Evolutionary conservation across 2,113 vertebrate species (phyloP).

Genomic region (Nycticebus coucang): DNA sequence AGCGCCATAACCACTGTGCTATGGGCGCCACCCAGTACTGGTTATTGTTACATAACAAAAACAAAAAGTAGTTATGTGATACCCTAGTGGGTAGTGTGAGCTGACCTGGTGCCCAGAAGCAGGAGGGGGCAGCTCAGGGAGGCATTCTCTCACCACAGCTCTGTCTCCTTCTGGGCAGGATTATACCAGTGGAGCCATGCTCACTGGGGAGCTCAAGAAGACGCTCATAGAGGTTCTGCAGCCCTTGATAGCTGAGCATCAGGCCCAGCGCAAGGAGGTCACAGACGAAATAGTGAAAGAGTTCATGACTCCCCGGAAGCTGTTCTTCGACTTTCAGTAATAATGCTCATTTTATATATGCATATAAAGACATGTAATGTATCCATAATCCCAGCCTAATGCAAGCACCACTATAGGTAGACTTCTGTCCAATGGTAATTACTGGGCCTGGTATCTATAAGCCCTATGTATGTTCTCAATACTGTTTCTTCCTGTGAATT

Average conservation of each 20-base stretch:
- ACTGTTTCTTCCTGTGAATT: neutral
- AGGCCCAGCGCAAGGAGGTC: slow-evolving; percentile 93
- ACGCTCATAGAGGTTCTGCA: slow-evolving; percentile 93
- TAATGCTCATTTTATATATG: neutral
- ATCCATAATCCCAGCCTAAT: slow-evolving; percentile 5
- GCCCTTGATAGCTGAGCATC: slow-evolving; percentile 93
- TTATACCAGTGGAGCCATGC: slow-evolving; percentile 93
- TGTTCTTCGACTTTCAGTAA: slow-evolving; percentile 90
- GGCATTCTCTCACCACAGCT: neutral
- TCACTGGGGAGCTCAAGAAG: slow-evolving; percentile 98
- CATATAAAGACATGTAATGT: neutral
- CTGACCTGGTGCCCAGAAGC: neutral
- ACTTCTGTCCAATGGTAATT: slow-evolving; percentile 49
- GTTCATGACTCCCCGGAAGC: slow-evolving; percentile 95
- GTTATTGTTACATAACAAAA: neutral
- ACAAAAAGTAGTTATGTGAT: too few species aligned
- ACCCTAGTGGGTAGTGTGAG: too few species aligned
- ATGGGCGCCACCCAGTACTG: too few species aligned
- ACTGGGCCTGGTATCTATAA: neutral
- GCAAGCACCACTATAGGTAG: neutral
- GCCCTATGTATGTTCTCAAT: neutral
- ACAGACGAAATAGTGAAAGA: slow-evolving; percentile 91
- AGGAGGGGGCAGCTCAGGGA: neutral
- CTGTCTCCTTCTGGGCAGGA: slow-evolving; percentile 86
- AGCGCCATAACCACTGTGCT: too few species aligned